phyloP scores from a whole-genome alignment of 2,797 vertebrate species.

The Trichosurus vulpecula region DNA sequence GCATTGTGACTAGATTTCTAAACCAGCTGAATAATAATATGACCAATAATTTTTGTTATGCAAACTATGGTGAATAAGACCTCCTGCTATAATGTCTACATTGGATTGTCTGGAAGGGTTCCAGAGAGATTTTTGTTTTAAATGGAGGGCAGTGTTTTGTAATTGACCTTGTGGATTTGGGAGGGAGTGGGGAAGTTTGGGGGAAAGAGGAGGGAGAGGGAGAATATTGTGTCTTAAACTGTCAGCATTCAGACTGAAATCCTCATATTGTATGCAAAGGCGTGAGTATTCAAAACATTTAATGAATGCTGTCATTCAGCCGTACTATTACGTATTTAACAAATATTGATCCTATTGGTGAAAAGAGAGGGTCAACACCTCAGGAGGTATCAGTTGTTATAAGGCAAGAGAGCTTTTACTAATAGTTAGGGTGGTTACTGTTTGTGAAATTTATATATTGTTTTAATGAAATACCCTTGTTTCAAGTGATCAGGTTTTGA shows the following conservation, averaged over 20 bases:
- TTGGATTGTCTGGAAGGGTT: not conserved
- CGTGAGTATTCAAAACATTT: slow-evolving; percentile 7
- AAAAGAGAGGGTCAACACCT: slow-evolving; percentile 8
- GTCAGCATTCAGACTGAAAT: not conserved
- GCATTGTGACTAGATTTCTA: not conserved
- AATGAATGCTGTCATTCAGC: slow-evolving; percentile 45
- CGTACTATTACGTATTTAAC: slow-evolving; percentile 18
- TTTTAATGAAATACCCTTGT: slow-evolving; percentile 19
- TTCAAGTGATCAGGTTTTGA: not conserved
- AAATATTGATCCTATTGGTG: slow-evolving; percentile 34
- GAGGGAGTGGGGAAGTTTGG: not conserved
- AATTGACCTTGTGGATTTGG: not conserved
- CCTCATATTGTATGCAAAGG: not conserved
- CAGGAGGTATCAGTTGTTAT: not conserved
- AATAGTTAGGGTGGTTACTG: not conserved
- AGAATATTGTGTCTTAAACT: not conserved
- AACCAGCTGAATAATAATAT: slow-evolving; percentile 34
- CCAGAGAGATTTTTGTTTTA: not conserved
- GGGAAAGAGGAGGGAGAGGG: not conserved
- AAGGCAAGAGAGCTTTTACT: not conserved
- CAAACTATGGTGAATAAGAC: not conserved
- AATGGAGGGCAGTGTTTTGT: not conserved
- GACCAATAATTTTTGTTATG: slow-evolving; percentile 1
- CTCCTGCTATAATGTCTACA: not conserved
- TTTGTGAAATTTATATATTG: slow-evolving; percentile 23